Evolutionary conservation across 1,140 invertebrate species (phyloP).

Genomic region (Myzus persicae): DNA sequence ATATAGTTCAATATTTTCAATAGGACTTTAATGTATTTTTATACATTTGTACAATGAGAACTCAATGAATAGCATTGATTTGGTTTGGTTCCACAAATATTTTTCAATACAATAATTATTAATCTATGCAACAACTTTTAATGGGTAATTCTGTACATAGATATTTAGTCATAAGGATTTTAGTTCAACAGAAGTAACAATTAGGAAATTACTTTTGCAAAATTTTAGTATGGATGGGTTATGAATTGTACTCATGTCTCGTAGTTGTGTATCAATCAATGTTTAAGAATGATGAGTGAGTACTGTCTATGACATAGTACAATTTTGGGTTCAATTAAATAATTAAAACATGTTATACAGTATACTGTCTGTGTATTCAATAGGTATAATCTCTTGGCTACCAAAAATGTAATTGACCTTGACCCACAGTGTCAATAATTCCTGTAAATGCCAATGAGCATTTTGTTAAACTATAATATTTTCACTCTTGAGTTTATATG

Average conservation of each 20-base stretch:
- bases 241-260: too few species aligned
- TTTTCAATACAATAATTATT: not conserved
- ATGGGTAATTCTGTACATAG: not conserved
- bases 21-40: not conserved
- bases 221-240: not conserved
- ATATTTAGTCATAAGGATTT: not conserved
- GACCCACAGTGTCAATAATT: too few species aligned
- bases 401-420: not conserved
- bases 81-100: not conserved
- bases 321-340: too few species aligned
- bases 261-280: not conserved
- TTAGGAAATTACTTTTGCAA: not conserved
- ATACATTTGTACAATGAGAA: accelerated
- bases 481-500: too few species aligned
- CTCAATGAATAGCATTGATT: not conserved
- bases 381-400: not conserved
- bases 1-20: not conserved
- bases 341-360: too few species aligned
- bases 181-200: not conserved
- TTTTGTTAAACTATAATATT: too few species aligned
- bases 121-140: not conserved
- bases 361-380: not conserved
- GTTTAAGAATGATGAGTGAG: not conserved
- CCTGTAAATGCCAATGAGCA: too few species aligned
- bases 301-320: too few species aligned